Conservation (phyloP, 2,888 invertebrate genomes). For the Dichetophora obliterata region DNA sequence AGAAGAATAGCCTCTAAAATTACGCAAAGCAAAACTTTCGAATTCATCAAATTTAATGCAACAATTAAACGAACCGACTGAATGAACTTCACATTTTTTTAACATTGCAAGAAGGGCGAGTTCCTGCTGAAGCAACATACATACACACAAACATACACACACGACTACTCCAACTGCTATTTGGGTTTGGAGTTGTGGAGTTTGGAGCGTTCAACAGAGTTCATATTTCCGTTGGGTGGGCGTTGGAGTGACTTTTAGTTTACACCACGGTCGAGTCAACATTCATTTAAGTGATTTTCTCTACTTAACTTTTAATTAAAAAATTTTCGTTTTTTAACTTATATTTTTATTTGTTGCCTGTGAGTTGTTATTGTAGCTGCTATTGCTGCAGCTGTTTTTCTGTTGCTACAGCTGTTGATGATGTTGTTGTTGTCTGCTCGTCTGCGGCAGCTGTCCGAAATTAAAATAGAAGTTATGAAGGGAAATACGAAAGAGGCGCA, state of each 20-base stretch:
- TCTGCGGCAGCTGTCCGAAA: not conserved
- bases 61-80: slow-evolving; percentile 28
- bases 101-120: not conserved
- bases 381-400: not conserved
- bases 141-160: not conserved
- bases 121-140: not conserved
- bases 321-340: slow-evolving; percentile 16
- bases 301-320: slow-evolving; percentile 37
- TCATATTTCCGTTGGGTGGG: slow-evolving; percentile 8
- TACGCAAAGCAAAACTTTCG: slow-evolving; percentile 28
- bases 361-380: not conserved
- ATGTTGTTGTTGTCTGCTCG: not conserved
- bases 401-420: not conserved
- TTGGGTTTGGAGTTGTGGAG: not conserved
- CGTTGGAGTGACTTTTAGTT: slow-evolving; percentile 17
- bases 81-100: slow-evolving; percentile 1
- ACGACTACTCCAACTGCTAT: not conserved
- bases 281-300: slow-evolving; percentile 34
- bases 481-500: not conserved
- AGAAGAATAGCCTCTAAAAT: not conserved
- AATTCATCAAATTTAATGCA: slow-evolving; percentile 32
- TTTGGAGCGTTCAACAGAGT: not conserved
- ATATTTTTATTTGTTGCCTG: slow-evolving; percentile 5
- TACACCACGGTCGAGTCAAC: slow-evolving; percentile 23
- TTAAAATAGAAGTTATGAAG: slow-evolving; percentile 14